Percentiles rank a stretch among this genome's conserved stretches.
phyloP scores from a whole-genome alignment of 2,888 invertebrate genomes.

The Ochropleura leucogaster region DNA sequence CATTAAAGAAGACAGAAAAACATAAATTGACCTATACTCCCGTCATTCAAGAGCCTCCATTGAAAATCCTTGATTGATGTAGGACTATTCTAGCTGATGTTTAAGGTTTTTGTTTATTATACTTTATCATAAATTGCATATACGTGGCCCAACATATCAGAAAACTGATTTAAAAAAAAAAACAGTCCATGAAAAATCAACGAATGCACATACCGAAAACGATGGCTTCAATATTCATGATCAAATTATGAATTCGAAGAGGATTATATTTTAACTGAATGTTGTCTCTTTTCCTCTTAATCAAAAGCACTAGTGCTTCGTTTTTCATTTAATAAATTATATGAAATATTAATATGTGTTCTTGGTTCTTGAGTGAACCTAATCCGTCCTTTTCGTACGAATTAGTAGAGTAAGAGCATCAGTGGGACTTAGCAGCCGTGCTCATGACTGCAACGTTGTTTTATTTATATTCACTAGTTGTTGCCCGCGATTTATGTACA shows the following conservation, averaged over 20 bases:
- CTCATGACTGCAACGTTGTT: constrained; percentile 29
- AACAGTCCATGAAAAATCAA: constrained; percentile 20
- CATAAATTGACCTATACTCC: no score
- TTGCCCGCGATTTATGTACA: no score
- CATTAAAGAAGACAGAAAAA: no score
- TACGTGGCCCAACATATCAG: neutral
- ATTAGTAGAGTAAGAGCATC: constrained; percentile 42
- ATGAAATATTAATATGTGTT: constrained; percentile 27
- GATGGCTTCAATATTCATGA: constrained; percentile 41
- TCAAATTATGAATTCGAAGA: constrained; percentile 27
- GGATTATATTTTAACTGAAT: constrained; percentile 27
- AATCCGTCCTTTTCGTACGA: constrained; percentile 50
- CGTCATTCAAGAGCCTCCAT: neutral
- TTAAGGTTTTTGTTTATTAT: no score
- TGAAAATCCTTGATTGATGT: neutral
- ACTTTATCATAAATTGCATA: neutral
- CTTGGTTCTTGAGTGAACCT: constrained; percentile 34
- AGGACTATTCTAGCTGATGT: neutral
- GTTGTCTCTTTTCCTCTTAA: neutral
- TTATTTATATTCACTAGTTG: no score
- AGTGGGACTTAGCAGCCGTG: constrained; percentile 31
- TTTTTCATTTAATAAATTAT: constrained; percentile 21
- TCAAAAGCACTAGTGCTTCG: neutral
- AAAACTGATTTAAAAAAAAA: constrained; percentile 24
- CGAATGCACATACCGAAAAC: constrained; percentile 21